Evolutionary conservation across 2,797 vertebrate genomes (phyloP), one percentile per base, ranked within the genome.

Genomic region (Gymnodraco acuticeps): DNA sequence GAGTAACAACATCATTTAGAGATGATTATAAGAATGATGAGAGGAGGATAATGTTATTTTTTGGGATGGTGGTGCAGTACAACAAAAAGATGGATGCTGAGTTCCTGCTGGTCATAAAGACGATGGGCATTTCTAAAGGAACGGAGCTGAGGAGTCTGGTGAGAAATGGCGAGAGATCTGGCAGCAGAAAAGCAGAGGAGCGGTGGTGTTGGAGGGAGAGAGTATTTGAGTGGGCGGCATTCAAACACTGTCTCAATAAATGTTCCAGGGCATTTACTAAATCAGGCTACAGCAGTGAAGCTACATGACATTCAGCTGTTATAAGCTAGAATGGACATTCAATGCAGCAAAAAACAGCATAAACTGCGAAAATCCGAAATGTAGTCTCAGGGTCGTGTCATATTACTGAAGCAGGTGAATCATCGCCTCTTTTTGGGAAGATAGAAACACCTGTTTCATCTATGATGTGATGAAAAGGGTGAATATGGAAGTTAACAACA

Each of bases 141-240:
- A 69, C 19, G 93, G 92, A 96, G 96, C 88, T 96, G 90, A 85
- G 95, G 95, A 59, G 95, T 95, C 80, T 96, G 96, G 80, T 96
- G 67, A 97, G 76, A 96, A 96, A 90, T 95, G 96, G 90, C 92
- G 96, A 93, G 83, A n/a, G 51, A 95, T 92, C 84, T 90, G 89
- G 87, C 88, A 90, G 85, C 78, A 76, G 83, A 78, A 83, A 77
- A 82, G 89, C 85, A 88, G 77, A 88, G 82, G 82, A 89, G 81
- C 31, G 64, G 78, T 84, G 87, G 87, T 85, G 88, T 84, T 88
- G 87, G 87, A 89, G 88, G 84, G 84, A 91, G 89, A 89, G 91
- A 91, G 87, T 87, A 84, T 92, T 91, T 88, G 91, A 91, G 92
- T 93, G 91, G 92, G 91, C 20, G 89, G 89, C 84, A 90, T 92